Conservation (phyloP, 2,113 vertebrate species). For the Nyctereutes procyonoides region DNA sequence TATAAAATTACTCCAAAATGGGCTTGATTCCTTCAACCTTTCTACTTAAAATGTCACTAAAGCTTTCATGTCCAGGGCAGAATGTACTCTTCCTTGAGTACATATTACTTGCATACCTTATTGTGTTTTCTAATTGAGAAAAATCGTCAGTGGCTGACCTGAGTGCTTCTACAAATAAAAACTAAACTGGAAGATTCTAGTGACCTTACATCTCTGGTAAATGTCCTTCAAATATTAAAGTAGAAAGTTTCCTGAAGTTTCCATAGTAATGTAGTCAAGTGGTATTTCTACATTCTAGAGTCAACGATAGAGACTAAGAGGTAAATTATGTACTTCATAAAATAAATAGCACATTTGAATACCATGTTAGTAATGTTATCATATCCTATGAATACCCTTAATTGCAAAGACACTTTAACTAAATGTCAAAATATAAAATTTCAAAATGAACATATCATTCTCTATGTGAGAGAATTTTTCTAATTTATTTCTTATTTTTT, state of each 20-base stretch:
- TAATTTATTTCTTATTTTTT: neutral
- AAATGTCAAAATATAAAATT: neutral
- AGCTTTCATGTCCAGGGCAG: neutral
- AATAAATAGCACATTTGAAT: neutral
- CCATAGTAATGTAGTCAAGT: neutral
- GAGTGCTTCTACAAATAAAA: conserved; percentile 51
- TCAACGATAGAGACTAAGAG: neutral
- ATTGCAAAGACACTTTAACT: neutral
- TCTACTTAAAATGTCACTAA: conserved; percentile 46
- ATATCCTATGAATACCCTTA: neutral
- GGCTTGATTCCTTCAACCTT: conserved; percentile 55
- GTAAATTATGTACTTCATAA: neutral
- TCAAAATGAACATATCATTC: neutral
- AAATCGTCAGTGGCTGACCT: conserved; percentile 18
- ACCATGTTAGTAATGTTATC: neutral
- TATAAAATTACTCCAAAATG: conserved; percentile 54
- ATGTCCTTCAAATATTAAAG: conserved; percentile 49
- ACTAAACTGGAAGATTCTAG: neutral
- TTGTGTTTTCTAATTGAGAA: conserved; percentile 63
- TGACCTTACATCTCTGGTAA: neutral
- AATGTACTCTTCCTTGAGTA: neutral
- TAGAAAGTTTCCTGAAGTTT: neutral
- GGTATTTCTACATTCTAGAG: neutral
- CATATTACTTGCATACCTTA: neutral
- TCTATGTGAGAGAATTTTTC: neutral